phyloP scores from a whole-genome alignment of 2,113 vertebrate genomes.

The Antennarius striatus region DNA sequence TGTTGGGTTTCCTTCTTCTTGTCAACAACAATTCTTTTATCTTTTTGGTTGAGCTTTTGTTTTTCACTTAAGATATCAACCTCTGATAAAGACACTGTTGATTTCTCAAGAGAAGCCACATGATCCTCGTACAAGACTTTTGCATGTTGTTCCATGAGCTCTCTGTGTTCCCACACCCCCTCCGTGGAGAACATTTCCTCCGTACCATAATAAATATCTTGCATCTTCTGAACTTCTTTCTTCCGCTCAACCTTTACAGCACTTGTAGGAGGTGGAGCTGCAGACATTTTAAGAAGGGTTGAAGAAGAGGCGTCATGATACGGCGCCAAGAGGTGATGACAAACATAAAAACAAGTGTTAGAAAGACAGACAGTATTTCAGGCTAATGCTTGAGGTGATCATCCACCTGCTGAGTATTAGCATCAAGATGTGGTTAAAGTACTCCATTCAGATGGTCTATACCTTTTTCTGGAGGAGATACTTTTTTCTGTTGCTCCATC shows the following conservation, averaged over 20 bases:
- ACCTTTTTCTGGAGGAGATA: slow-evolving; percentile 64
- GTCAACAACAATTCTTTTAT: slow-evolving; percentile 56
- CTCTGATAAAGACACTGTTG: neutral
- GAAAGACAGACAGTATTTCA: slow-evolving; percentile 25
- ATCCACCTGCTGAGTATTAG: slow-evolving; percentile 33
- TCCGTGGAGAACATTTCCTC: slow-evolving; percentile 34
- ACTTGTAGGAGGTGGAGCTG: slow-evolving; percentile 22
- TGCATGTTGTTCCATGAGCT: slow-evolving; percentile 13
- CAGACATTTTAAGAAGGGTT: slow-evolving; percentile 48
- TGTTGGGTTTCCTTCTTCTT: slow-evolving; percentile 25
- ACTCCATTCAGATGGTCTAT: slow-evolving; percentile 18
- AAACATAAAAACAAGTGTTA: slow-evolving; percentile 69
- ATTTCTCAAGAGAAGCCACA: neutral
- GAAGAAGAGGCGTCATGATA: slow-evolving; percentile 67
- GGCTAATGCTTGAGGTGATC: slow-evolving; percentile 12
- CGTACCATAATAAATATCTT: slow-evolving; percentile 23
- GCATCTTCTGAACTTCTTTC: slow-evolving; percentile 36
- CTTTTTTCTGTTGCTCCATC: slow-evolving; percentile 40
- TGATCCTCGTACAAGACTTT: slow-evolving; percentile 24
- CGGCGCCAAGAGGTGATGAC: slow-evolving; percentile 68
- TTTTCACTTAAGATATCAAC: neutral
- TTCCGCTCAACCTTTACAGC: slow-evolving; percentile 23
- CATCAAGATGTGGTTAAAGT: slow-evolving; percentile 17
- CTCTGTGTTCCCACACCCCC: slow-evolving; percentile 31
- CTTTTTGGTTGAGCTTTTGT: slow-evolving; percentile 1